Evolutionary conservation across 2,113 vertebrate species (phyloP), one percentile per base, ranked within the genome.

Genomic region (Cyanoramphus novaezelandiae): DNA sequence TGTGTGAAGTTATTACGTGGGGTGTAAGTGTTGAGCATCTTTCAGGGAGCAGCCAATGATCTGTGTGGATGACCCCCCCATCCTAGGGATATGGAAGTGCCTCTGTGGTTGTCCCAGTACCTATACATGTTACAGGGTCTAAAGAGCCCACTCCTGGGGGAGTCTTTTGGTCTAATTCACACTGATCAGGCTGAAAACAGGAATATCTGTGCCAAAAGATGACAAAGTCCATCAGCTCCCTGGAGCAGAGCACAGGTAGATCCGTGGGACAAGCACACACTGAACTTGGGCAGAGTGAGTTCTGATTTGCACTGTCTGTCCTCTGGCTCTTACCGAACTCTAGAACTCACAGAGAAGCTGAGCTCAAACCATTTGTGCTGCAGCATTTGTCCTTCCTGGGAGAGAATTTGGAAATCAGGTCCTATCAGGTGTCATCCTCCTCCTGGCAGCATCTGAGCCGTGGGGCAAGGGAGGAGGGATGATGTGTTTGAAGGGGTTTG

Each of bases 111-210:
- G 10, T 29, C 16, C 44, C n/a, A 11, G 21, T 6, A 46, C 69
- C 6, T 35, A 0, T 3, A 5, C 2, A 2, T 12, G 21, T 29
- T n/a, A 4, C 1, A 7, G 60, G 37, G 25, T 81, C 35, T 57
- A 74, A n/a, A 5, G 11, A 67, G 10, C 59, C 8, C 1, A 0
- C n/a, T n/a, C 43, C 57, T 44, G 50, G 19, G 31, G 15, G 21
- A 24, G 23, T 47, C 24, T 27, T 43, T 29, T 0, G 3, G 23
- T 50, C 55, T 31, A 18, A 2, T 25, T 69, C 15, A 3, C 10
- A 0, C 53, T 18, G 41, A 55, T 37, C 28, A 11, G 59, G 27
- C 46, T 46, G 81, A n/a, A 57, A 63, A 8, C 63, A 35, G 76
- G 55, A 46, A 18, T 14, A 7, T 39, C 25, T 46, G 17, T 78